Base-by-base conservation (phyloP, 2,888 invertebrate species). In the Apodemia zela region DNA sequence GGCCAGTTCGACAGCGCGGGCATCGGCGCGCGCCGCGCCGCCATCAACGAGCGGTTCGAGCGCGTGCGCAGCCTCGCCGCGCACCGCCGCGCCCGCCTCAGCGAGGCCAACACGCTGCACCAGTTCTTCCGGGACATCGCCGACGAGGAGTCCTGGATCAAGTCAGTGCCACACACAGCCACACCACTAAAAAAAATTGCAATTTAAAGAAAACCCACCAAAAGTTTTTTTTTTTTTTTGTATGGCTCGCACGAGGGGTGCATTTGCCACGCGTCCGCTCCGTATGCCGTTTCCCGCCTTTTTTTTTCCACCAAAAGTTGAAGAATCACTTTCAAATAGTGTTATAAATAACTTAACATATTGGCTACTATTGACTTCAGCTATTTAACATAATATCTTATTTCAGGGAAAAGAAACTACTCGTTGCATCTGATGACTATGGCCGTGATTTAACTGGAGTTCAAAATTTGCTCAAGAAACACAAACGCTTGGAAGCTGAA, bases 101-200 rank as follows among this genome's bases (percentile, higher is more conserved):
- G 98, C 85, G 99, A 99, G 88, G 99, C 99, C 54, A 97, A 98
- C 82, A 99, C 98, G 7, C 94, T 99, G 80, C 99, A 99, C 87
- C 99, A 99, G 91, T 99, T 99, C 96, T 98, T 99, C 94, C 93
- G 99, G 63, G 99, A 99, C 82, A 98, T 99, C 82, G 99, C 99
- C 69, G 99, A 99, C 81, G 99, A 99, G 90, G 99, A 99, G 89
- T 98, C 98, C 8, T 99, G 99, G 99, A 99, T 99, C 84, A 99
- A 98, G 95, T 95, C 67, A 72, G 83, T 78, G 10, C 49, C 10
- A n/a, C 18, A 17, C 18, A 18, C 17, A 42, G 8, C 13, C 4
- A 18, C 61, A 57, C 13, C 4, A 8, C 25, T 25, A 25, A 2
- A 25, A 25, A 2, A 25, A n/a, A n/a, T n/a, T n/a, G n/a, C n/a